Evolutionary conservation across 2,888 invertebrate species (phyloP), one percentile per base, ranked within the genome.

Genomic region (Chouioia cunea): DNA sequence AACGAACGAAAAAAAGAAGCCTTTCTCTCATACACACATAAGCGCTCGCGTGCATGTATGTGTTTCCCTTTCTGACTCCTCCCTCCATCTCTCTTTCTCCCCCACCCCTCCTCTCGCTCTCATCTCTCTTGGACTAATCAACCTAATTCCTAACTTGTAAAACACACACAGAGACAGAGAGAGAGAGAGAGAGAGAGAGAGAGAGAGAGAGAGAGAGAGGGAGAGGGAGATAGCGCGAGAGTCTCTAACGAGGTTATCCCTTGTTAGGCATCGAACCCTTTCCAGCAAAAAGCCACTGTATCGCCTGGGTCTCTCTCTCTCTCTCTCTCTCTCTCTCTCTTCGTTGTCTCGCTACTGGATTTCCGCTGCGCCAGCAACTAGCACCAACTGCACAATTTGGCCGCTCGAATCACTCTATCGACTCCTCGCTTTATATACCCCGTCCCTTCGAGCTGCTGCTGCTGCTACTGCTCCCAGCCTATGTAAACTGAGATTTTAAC

Each of bases 81-180:
- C 64, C 18, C 50, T 16, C 36, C 22, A 43, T 43, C 50, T 58
- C 50, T 57, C 69, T n/a, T 14, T 44, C 6, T 47, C 53, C n/a
- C 2, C 4, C 16, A 62, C 44, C 53, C 52, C 46, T 66, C 58
- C 66, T 54, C 56, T 44, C 50, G 48, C 65, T 60, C 57, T 60
- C 69, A 23, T 44, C 78, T 78, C 36, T 36, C 36, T 77, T 77
- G 78, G 80, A 79, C 84, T 85, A 84, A 85, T 85, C 85, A 85
- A 83, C 83, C 81, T 84, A 83, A 85, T 85, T 85, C 82, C 82
- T 85, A 85, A 85, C 84, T 85, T 84, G 84, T 85, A 85, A 85
- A 85, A 85, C 83, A 85, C 85, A 85, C 85, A 85, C 80, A 77
- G 79, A 52, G 53, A 48, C 47, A 52, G 60, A 47, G 65, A 50